Percentiles rank a stretch among this genome's conserved stretches.
Conservation (phyloP, 2,888 invertebrate species). For the Ganaspis brasiliensis region DNA sequence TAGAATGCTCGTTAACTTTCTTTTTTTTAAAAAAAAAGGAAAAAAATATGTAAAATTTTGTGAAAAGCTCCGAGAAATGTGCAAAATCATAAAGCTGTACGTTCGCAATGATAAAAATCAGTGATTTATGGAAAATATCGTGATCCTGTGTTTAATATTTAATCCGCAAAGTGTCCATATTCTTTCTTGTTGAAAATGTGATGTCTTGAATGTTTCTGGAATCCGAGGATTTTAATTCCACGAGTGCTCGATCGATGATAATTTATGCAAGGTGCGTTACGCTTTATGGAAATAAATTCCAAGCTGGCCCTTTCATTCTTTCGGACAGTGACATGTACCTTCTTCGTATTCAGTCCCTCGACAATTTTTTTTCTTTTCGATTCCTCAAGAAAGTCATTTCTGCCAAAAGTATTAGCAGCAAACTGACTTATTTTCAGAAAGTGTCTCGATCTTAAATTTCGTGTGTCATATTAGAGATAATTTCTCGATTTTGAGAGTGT, state of each 20-base stretch:
- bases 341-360: slow-evolving; percentile 1
- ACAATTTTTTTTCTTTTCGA: slow-evolving; percentile 1
- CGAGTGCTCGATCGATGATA: slow-evolving; percentile 11
- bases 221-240: slow-evolving; percentile 36
- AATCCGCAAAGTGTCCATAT: slow-evolving; percentile 4
- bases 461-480: too few species aligned
- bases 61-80: background rate
- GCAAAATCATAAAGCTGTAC: slow-evolving; percentile 25
- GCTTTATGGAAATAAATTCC: slow-evolving; percentile 39
- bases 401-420: too few species aligned
- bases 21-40: background rate
- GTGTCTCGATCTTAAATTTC: too few species aligned
- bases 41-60: background rate
- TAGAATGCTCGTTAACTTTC: too few species aligned
- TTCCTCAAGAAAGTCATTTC: background rate
- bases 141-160: slow-evolving; percentile 6
- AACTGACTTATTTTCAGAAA: background rate
- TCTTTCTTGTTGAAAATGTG: slow-evolving; percentile 21
- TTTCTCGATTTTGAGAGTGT: too few species aligned
- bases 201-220: slow-evolving; percentile 24
- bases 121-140: background rate
- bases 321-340: slow-evolving; percentile 16
- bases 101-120: background rate
- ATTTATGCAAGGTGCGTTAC: slow-evolving; percentile 42
- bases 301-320: slow-evolving; percentile 29